Evolutionary conservation across 2,113 vertebrate species (phyloP), one percentile per base, ranked within the genome.

Genomic region (Tupaia tana): DNA sequence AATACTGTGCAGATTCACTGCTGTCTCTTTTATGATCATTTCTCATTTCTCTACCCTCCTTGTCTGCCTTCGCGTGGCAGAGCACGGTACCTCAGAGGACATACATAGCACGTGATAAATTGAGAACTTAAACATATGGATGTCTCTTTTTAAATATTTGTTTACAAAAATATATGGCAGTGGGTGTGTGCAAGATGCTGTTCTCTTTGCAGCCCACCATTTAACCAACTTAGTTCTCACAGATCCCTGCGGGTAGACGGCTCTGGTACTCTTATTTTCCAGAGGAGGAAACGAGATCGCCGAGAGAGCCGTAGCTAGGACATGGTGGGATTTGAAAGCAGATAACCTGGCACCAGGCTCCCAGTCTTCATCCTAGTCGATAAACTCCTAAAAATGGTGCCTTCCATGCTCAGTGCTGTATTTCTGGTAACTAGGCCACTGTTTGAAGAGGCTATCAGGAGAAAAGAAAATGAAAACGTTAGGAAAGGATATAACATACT

Each of bases 311-410:
- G 29, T 1, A 27, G 6, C 34, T 9, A 70, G 43, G 31, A 58
- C 9, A 2, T 88, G 25, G 13, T 69, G 11, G 18, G 12, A 74
- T 58, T 27, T 63, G 10, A 77, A 90, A 34, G 4, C 66, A 64
- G 3, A 29, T n/a, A 66, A 6, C 11, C 22, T 3, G n/a, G 4
- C 25, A 29, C 58, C 0, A 0, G 14, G 9, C 3, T 3, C 9
- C 9, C 0, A 7, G 16, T 43, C 13, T 77, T 59, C 73, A 29
- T 66, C 31, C 15, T 91, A 43, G 24, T 25, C 10, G 78, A 11
- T 27, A 54, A 27, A 16, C 43, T 52, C 25, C 7, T 83, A 52
- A 31, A 61, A 54, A 43, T 16, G 7, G 19, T 64, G 61, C 61
- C 25, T 22, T 66, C 3, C 20, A 18, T 10, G 34, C 16, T 58